A percentile compares a stretch with the other conserved stretches of the same genome.
These are phyloP conservation scores for Cryptocephalus primarius DNA, from an alignment of 2,888 invertebrate species.

Conservation along the genomic window DNA sequence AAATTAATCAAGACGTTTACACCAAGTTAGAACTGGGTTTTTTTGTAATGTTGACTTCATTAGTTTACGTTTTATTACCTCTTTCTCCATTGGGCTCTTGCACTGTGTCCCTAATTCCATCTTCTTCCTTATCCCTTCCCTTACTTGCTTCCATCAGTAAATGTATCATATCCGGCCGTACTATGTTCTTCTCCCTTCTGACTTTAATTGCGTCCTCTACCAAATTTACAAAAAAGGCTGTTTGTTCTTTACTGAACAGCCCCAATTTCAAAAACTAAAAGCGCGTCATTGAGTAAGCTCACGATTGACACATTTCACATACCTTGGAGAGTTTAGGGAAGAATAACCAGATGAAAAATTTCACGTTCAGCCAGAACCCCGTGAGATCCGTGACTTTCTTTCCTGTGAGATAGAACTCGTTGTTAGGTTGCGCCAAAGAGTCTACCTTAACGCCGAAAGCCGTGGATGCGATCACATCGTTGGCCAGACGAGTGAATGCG, in stretches of 20 bases:
- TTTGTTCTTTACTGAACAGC: constrained; percentile 4
- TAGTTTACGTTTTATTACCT: no score
- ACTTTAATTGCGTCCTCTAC: constrained; percentile 14
- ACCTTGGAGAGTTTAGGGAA: constrained; percentile 7
- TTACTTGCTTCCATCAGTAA: constrained; percentile 42
- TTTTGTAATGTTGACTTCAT: no score
- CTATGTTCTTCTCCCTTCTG: constrained; percentile 17
- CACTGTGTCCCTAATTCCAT: constrained; percentile 4
- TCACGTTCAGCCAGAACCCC: constrained; percentile 1
- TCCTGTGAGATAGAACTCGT: constrained; percentile 45
- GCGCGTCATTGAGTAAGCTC: no score
- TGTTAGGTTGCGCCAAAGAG: constrained; percentile 41
- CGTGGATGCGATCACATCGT: constrained; percentile 43
- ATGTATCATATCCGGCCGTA: constrained; percentile 39
- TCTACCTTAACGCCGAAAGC: constrained; percentile 32
- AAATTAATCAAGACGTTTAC: no score
- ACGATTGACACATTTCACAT: not conserved
- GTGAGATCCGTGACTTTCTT: constrained; percentile 34
- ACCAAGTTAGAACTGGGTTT: no score
- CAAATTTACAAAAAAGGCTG: constrained; percentile 14
- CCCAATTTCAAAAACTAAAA: constrained; percentile 3
- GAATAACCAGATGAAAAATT: constrained; percentile 3
- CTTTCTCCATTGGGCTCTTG: constrained; percentile 24
- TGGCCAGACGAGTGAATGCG: constrained; percentile 28
- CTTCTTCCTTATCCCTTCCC: constrained; percentile 18